Conservation (phyloP, 2,113 vertebrate genomes). For the Brachyhypopomus occidentalis region DNA sequence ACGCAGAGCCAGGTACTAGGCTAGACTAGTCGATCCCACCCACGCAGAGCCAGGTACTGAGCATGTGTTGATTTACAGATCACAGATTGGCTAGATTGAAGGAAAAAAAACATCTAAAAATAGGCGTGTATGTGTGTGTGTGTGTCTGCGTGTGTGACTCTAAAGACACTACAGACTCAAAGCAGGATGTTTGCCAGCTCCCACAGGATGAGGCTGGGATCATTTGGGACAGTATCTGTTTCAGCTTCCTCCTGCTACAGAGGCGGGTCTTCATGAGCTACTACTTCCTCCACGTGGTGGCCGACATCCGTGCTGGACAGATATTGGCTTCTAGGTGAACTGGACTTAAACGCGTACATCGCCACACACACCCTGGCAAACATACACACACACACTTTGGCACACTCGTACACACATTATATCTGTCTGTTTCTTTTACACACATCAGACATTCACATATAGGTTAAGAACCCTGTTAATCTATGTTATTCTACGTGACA, state of each 20-base stretch:
- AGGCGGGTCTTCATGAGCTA: constrained; percentile 99
- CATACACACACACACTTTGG: not conserved
- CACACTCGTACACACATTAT: too few relatives aligned
- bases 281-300: constrained; percentile 97
- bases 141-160: not conserved
- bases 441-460: too few relatives aligned
- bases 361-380: not conserved
- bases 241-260: constrained; percentile 94
- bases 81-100: too few relatives aligned
- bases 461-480: too few relatives aligned
- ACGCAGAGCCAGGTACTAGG: too few relatives aligned
- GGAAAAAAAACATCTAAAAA: not conserved
- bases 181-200: constrained; percentile 76
- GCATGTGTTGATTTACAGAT: too few relatives aligned
- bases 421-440: too few relatives aligned
- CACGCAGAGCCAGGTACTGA: too few relatives aligned
- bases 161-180: not conserved
- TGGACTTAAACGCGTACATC: not conserved
- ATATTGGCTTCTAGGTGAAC: constrained; percentile 93
- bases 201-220: constrained; percentile 92
- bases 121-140: not conserved
- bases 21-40: too few relatives aligned
- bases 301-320: constrained; percentile 96
- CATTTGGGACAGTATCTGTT: constrained; percentile 99
- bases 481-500: too few relatives aligned